A percentile compares a stretch with the other conserved stretches of the same genome.
Evolutionary conservation across 2,113 vertebrate genomes (phyloP).

Genomic region (Myotis davidii): DNA sequence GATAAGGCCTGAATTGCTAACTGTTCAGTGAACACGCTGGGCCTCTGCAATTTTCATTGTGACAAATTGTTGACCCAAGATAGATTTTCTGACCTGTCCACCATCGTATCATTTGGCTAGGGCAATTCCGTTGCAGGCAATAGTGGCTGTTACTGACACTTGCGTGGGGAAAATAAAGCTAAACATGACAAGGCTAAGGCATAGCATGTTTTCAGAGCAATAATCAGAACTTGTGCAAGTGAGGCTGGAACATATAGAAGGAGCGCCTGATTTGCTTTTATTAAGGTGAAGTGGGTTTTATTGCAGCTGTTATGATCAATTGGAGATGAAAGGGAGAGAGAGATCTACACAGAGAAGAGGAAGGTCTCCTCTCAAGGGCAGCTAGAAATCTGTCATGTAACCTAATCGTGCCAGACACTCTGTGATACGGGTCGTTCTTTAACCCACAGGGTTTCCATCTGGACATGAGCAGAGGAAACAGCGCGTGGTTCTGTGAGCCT

Average conservation of each 20-base stretch:
- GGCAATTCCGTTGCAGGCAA: slow-evolving; percentile 74
- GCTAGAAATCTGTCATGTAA: slow-evolving; percentile 7
- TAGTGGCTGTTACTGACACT: slow-evolving; percentile 56
- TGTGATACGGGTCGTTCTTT: slow-evolving; percentile 35
- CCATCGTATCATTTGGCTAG: slow-evolving; percentile 75
- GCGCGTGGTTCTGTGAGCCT: neutral
- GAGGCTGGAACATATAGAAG: slow-evolving; percentile 68
- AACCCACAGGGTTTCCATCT: neutral
- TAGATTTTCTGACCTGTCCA: slow-evolving; percentile 76
- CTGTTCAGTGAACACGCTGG: slow-evolving; percentile 73
- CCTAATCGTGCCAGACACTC: slow-evolving; percentile 55
- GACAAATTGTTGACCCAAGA: slow-evolving; percentile 79
- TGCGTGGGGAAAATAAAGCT: slow-evolving; percentile 68
- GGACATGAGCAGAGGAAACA: neutral
- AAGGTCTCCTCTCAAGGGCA: slow-evolving; percentile 62
- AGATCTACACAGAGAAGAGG: slow-evolving; percentile 42
- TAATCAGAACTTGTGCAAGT: slow-evolving; percentile 75
- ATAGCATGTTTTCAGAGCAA: slow-evolving; percentile 75
- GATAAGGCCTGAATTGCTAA: slow-evolving; percentile 69
- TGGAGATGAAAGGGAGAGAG: slow-evolving; percentile 73
- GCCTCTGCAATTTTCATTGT: slow-evolving; percentile 79
- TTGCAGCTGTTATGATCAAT: slow-evolving; percentile 74
- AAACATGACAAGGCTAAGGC: slow-evolving; percentile 52
- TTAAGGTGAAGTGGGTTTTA: slow-evolving; percentile 82
- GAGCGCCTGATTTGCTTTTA: slow-evolving; percentile 75